phyloP scores from a whole-genome alignment of 1,140 invertebrate species.

The Drosophila ironensis region DNA sequence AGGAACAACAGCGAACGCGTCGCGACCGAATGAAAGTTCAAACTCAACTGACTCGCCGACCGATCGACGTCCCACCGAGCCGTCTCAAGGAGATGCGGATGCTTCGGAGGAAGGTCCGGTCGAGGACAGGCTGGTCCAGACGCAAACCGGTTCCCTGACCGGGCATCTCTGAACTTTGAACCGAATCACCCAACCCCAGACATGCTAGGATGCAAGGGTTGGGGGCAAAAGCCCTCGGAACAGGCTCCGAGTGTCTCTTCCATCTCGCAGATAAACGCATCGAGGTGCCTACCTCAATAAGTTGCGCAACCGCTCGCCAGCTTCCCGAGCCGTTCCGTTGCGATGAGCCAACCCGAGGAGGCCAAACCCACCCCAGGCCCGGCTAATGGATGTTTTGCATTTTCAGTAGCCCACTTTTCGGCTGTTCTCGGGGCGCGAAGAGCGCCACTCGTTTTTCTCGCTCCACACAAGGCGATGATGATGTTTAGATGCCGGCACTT shows the following conservation, averaged over 20 bases:
- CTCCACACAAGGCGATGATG: slow-evolving; percentile 8
- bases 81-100: slow-evolving; percentile 44
- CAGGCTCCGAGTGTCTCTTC: not conserved
- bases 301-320: slow-evolving; percentile 47
- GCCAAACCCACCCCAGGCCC: slow-evolving; percentile 44
- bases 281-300: slow-evolving; percentile 71
- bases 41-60: slow-evolving; percentile 65
- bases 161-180: slow-evolving; percentile 70
- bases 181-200: slow-evolving; percentile 36
- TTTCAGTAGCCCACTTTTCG: slow-evolving; percentile 55
- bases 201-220: slow-evolving; percentile 3
- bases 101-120: slow-evolving; percentile 55
- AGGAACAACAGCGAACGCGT: slow-evolving; percentile 63
- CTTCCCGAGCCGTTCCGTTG: slow-evolving; percentile 27
- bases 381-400: slow-evolving; percentile 28
- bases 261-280: slow-evolving; percentile 34
- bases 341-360: slow-evolving; percentile 20
- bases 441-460: slow-evolving; percentile 13
- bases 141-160: slow-evolving; percentile 62
- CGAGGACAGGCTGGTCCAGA: slow-evolving; percentile 71
- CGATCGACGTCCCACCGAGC: slow-evolving; percentile 28
- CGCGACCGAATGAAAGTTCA: slow-evolving; percentile 77
- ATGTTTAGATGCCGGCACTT: slow-evolving; percentile 26
- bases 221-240: slow-evolving; percentile 28
- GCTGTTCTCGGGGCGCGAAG: not conserved